Conservation (phyloP, 2,888 invertebrate species). For the Dascillus cervinus region DNA sequence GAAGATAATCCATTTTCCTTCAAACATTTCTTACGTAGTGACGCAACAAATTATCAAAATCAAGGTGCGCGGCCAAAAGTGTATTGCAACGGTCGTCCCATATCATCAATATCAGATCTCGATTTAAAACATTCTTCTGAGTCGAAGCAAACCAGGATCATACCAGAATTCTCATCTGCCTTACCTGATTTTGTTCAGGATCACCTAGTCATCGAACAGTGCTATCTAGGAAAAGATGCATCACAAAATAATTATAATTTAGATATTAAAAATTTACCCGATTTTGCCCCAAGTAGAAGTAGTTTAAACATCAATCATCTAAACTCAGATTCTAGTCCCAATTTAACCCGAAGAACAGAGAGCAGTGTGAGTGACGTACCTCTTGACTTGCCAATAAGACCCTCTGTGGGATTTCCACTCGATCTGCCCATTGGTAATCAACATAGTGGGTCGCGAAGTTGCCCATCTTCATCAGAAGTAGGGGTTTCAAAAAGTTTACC, state of each 20-base stretch:
- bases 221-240: slow-evolving; percentile 52
- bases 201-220: slow-evolving; percentile 75
- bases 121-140: slow-evolving; percentile 45
- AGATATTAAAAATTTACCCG: slow-evolving; percentile 56
- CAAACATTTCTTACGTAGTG: slow-evolving; percentile 72
- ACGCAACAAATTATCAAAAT: slow-evolving; percentile 54
- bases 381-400: slow-evolving; percentile 34
- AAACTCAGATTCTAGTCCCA: slow-evolving; percentile 24
- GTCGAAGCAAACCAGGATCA: slow-evolving; percentile 43
- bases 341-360: slow-evolving; percentile 17
- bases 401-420: slow-evolving; percentile 36
- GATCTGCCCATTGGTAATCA: slow-evolving; percentile 33
- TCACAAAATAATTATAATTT: slow-evolving; percentile 45
- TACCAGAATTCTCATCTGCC: slow-evolving; percentile 53
- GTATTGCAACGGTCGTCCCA: slow-evolving; percentile 40
- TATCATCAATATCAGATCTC: slow-evolving; percentile 39
- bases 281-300: slow-evolving; percentile 51
- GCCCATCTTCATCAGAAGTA: slow-evolving; percentile 23
- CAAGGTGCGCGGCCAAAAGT: slow-evolving; percentile 77
- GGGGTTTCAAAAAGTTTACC: slow-evolving; percentile 53
- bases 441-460: slow-evolving; percentile 23
- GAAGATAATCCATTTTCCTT: slow-evolving; percentile 80
- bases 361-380: slow-evolving; percentile 25
- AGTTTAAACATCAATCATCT: slow-evolving; percentile 16
- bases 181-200: slow-evolving; percentile 86